phyloP scores from a whole-genome alignment of 2,888 invertebrate species.

The Chouioia cunea region DNA sequence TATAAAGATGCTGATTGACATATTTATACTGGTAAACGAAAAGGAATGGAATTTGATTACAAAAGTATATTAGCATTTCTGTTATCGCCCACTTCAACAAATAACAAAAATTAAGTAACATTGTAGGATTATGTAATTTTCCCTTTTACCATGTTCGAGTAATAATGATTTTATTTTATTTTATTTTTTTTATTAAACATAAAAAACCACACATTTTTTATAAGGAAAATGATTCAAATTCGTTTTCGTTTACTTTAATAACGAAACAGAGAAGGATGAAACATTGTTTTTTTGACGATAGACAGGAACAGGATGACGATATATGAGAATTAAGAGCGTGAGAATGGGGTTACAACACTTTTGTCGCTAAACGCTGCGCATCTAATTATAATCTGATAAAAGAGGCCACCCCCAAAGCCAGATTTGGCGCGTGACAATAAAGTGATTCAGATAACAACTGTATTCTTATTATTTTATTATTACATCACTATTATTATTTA shows the following conservation, averaged over 20 bases:
- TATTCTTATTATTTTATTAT: constrained; percentile 1
- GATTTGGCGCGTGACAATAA: constrained; percentile 68
- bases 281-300: not conserved
- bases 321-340: constrained; percentile 7
- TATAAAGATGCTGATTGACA: constrained; percentile 31
- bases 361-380: constrained; percentile 53
- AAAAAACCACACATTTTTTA: constrained; percentile 1
- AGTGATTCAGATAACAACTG: constrained; percentile 61
- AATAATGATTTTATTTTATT: too few relatives aligned
- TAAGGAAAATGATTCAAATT: constrained; percentile 37
- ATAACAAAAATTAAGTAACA: too few relatives aligned
- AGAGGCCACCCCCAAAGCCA: constrained; percentile 67
- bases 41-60: constrained; percentile 31
- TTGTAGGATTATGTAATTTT: too few relatives aligned
- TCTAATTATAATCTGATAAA: constrained; percentile 65
- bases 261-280: not conserved
- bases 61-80: constrained; percentile 1
- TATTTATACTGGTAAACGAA: constrained; percentile 30
- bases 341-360: constrained; percentile 31
- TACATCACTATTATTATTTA: not conserved
- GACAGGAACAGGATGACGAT: not conserved
- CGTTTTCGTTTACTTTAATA: constrained; percentile 37
- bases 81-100: too few relatives aligned
- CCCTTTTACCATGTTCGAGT: too few relatives aligned
- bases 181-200: too few relatives aligned